Percentiles rank a stretch among this genome's conserved stretches.
Evolutionary conservation across 2,113 vertebrate species (phyloP).

Genomic region (Puntigrus tetrazona): DNA sequence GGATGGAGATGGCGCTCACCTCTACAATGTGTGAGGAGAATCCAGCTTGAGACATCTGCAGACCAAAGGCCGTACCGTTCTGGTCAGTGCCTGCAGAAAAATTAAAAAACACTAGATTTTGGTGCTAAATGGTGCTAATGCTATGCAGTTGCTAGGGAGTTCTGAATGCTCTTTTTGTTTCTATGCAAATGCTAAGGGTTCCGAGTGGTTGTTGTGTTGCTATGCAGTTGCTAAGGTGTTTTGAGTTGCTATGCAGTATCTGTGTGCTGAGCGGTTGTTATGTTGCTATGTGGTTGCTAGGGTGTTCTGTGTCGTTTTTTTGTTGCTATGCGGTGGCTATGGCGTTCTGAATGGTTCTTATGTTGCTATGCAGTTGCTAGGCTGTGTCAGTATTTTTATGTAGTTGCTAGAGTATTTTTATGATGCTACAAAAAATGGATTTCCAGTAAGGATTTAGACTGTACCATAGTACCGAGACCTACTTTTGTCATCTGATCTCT

Average conservation of each 20-base stretch:
- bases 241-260: neutral
- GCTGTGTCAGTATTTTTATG: too few species aligned
- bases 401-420: neutral
- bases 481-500: too few species aligned
- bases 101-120: neutral
- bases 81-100: slow-evolving; percentile 84
- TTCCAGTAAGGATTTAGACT: too few species aligned
- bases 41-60: slow-evolving; percentile 98
- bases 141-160: neutral
- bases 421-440: too few species aligned
- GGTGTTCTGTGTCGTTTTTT: too few species aligned
- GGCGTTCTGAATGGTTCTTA: too few species aligned
- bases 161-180: neutral
- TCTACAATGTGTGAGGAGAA: slow-evolving; percentile 94
- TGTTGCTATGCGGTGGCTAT: too few species aligned
- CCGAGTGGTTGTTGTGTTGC: neutral
- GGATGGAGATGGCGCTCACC: slow-evolving; percentile 75
- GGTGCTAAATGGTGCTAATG: neutral
- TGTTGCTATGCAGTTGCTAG: neutral
- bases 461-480: too few species aligned
- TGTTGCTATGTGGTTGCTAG: neutral
- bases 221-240: neutral
- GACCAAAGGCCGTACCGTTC: slow-evolving; percentile 87
- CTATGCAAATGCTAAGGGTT: neutral
- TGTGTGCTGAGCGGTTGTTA: neutral